phyloP scores from a whole-genome alignment of 2,113 vertebrate species.

The Pelecanus crispus region DNA sequence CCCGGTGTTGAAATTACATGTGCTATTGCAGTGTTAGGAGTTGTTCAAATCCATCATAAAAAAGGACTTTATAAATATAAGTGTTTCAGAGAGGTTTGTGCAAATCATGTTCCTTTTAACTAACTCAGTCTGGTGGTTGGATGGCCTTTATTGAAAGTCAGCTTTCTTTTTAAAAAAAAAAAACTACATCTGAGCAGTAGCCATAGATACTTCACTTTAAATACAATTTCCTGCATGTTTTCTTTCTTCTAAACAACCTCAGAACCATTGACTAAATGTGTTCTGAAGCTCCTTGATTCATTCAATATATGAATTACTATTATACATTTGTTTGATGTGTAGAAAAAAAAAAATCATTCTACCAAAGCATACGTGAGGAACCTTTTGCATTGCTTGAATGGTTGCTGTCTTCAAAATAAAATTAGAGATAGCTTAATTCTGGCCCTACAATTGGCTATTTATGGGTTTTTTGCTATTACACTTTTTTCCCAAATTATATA shows the following conservation, averaged over 20 bases:
- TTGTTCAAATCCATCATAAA: slow-evolving; percentile 9
- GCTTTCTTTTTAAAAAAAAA: not conserved
- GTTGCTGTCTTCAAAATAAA: not conserved
- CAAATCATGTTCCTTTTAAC: not conserved
- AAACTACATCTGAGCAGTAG: not conserved
- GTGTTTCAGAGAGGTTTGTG: not conserved
- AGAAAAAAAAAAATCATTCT: not conserved
- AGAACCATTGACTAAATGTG: not conserved
- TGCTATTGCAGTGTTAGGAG: not conserved
- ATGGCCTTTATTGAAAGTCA: not conserved
- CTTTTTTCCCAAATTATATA: not conserved
- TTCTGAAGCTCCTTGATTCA: not conserved
- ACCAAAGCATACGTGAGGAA: not conserved
- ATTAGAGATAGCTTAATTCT: not conserved
- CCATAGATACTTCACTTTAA: not conserved
- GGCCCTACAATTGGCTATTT: not conserved
- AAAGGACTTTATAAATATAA: not conserved
- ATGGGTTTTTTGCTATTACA: not conserved
- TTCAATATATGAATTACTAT: not conserved
- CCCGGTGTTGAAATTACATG: slow-evolving; percentile 25
- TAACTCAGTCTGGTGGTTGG: not conserved
- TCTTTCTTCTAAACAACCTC: not conserved
- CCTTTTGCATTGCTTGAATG: not conserved
- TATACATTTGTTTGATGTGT: not conserved
- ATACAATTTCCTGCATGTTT: not conserved